Evolutionary conservation across 2,797 vertebrate genomes (phyloP), one percentile per base, ranked within the genome.

Genomic region (Phrynocephalus vlangalii): DNA sequence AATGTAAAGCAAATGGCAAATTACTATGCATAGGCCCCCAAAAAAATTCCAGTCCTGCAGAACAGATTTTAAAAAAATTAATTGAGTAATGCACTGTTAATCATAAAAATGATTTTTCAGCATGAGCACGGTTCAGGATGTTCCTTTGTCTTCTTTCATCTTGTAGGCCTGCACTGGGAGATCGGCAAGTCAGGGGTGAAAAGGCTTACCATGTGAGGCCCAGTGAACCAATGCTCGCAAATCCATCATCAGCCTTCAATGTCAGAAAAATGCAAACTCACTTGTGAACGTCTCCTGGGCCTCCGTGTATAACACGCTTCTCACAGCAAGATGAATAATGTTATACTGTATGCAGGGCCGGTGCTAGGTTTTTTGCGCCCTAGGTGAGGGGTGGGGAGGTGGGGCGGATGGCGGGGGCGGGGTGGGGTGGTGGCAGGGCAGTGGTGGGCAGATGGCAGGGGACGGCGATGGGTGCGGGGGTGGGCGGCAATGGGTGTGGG

Each of bases 1-100:
- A 83, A 82, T 90, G 83, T 90, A 83, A 92, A 78, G 91, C 60
- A 68, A 93, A 82, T 93, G 93, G 94, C 89, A 90, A 79, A 44
- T 78, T 90, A 92, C 80, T 86, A 86, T 80, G 87, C 72, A 86
- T 73, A 86, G 93, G 85, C 91, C 88, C n/a, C n/a, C n/a, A 95
- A 93, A 93, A 80, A 48, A 73, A 5, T 48, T 79, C 85, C 85
- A 92, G 70, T 63, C 16, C 18, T 72, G 84, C 94, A 86, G 77
- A 9, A 3, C 76, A 75, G 33, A 89, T 89, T 84, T 5, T 44
- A 33, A 88, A 93, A 91, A 91, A 92, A 38, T 13, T 33, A 8
- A 13, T 87, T 90, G 93, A 79, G 85, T 87, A 89, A 92, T 87
- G 88, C 16, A 89, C 76, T 72, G 44, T 85, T 82, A 88, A 92